Evolutionary conservation across 2,888 invertebrate genomes (phyloP), one percentile per base, ranked within the genome.

Genomic region (Molanna angustata): DNA sequence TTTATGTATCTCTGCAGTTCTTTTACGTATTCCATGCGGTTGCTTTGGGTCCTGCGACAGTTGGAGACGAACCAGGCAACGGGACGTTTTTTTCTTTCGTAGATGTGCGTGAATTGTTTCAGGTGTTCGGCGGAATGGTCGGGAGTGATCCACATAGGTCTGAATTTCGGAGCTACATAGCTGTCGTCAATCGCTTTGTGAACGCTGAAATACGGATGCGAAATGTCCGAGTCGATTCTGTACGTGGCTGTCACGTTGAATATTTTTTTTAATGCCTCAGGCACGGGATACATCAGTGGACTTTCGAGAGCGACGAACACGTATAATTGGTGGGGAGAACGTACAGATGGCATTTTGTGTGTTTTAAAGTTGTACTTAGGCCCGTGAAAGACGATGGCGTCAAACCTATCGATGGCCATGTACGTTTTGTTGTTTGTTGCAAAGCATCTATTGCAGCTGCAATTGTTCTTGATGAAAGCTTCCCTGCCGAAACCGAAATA

Each of bases 241-340:
- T 80, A 80, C 1, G 75, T 79, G 77, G 80, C 79, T 1, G 80
- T 81, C 55, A 74, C 64, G 61, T 82, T 82, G 60, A 76, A 84
- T 52, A 80, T 79, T 22, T 67, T 60, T 4, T 65, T 61, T 37
- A 70, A 69, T 40, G 60, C 55, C 4, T 56, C 54, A 1, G 50
- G 11, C 18, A 60, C 42, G 2, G 50, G 22, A 1, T 65, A 54
- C 51, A 69, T 64, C 1, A 52, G 57, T 11, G 74, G 71, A 13
- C 74, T 68, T 60, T 81, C 81, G 62, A 76, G 65, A 31, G 71
- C 64, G 1, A 72, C 69, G 58, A 74, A 80, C 1, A 80, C 68
- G 61, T 80, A 81, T n/a, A 63, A 59, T 63, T 82, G 81, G 13
- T 13, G 16, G 3, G 6, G 2, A 1, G 33, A 33, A 18, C 56